Evolutionary conservation across 2,888 invertebrate species (phyloP).

Genomic region (Microdon myrmicae): DNA sequence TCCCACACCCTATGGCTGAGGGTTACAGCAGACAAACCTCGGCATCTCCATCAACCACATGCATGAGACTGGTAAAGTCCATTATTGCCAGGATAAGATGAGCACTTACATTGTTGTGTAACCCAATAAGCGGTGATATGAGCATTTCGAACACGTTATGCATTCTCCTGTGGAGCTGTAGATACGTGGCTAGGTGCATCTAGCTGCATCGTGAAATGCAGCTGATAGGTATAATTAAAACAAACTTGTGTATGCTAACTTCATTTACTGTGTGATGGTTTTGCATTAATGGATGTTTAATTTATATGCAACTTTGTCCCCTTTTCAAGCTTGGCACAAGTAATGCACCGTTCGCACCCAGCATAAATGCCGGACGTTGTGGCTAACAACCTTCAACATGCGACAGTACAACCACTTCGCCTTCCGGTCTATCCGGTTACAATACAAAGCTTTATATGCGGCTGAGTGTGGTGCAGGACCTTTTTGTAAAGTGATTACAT

Average conservation of each 20-base stretch:
- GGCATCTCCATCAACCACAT: slow-evolving; percentile 32
- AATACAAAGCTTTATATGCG: too few relatives aligned
- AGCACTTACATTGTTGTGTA: slow-evolving; percentile 53
- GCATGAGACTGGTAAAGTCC: slow-evolving; percentile 42
- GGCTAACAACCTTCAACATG: slow-evolving; percentile 25
- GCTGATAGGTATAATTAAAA: slow-evolving; percentile 56
- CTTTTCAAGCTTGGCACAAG: slow-evolving; percentile 44
- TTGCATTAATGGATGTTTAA: slow-evolving; percentile 57
- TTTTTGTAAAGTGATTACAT: slow-evolving; percentile 54
- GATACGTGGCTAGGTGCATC: slow-evolving; percentile 1
- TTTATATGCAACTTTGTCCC: slow-evolving; percentile 54
- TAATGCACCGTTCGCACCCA: slow-evolving; percentile 42
- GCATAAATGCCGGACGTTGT: slow-evolving; percentile 8
- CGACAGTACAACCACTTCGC: slow-evolving; percentile 14
- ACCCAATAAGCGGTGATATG: slow-evolving; percentile 51
- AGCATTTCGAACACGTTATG: slow-evolving; percentile 49
- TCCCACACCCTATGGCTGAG: slow-evolving; percentile 4
- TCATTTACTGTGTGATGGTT: slow-evolving; percentile 55
- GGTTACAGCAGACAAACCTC: slow-evolving; percentile 7
- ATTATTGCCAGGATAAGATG: slow-evolving; percentile 51
- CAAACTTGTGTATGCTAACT: slow-evolving; percentile 57
- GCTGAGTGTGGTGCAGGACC: slow-evolving; percentile 19
- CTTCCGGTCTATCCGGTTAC: slow-evolving; percentile 5
- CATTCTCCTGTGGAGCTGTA: slow-evolving; percentile 10
- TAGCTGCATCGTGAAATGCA: slow-evolving; percentile 44